Conservation (phyloP, 2,797 vertebrate genomes). For the Masticophis lateralis region DNA sequence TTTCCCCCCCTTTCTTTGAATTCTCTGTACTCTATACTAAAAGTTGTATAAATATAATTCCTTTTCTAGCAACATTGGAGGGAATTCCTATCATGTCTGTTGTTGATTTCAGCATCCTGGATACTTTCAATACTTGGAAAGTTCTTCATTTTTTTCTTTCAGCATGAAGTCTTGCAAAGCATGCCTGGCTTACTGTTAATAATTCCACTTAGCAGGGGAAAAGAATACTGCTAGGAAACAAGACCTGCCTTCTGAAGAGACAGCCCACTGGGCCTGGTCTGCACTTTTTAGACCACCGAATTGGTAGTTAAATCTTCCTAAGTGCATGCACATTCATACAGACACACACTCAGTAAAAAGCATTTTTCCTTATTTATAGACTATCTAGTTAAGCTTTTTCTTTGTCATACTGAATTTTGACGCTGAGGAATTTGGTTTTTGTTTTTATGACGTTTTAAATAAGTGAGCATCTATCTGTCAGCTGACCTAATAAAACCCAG, state of each 20-base stretch:
- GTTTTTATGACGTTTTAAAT: background rate
- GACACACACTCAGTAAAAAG: background rate
- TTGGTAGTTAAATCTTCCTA: background rate
- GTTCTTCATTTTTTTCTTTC: background rate
- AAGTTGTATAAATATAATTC: background rate
- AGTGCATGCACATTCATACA: background rate
- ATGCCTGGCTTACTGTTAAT: background rate
- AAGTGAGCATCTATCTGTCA: no score
- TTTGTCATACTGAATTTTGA: background rate
- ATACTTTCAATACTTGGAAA: background rate
- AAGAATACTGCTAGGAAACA: background rate
- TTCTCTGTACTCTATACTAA: background rate
- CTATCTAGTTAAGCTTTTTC: background rate
- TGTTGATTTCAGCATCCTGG: background rate
- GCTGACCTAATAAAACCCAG: background rate
- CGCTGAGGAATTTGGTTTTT: background rate
- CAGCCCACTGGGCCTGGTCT: background rate
- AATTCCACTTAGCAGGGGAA: background rate
- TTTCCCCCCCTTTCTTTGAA: background rate
- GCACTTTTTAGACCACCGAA: background rate
- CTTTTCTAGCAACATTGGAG: background rate
- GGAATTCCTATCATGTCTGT: background rate
- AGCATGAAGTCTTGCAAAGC: background rate
- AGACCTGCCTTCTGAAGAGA: background rate
- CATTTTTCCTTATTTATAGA: background rate